A percentile compares a stretch with the other conserved stretches of the same genome.
Evolutionary conservation across 1,140 invertebrate genomes (phyloP).

Genomic region (Heliconius melpomene): DNA sequence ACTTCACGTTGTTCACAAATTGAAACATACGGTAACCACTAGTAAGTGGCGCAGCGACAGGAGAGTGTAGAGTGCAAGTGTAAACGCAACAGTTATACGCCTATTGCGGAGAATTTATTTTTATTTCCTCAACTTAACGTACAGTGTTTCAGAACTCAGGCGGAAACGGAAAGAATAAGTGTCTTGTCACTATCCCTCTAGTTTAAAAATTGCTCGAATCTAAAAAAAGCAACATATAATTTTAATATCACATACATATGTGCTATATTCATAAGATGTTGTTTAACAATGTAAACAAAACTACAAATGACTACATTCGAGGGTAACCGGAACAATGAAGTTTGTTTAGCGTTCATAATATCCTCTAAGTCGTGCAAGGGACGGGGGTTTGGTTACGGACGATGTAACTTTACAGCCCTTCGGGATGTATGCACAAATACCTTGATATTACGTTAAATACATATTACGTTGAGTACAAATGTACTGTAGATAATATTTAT

Average conservation of each 20-base stretch:
- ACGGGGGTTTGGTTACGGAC: neutral
- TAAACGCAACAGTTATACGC: too few species aligned
- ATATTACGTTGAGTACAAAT: neutral
- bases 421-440: neutral
- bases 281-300: slow-evolving; percentile 2
- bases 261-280: neutral
- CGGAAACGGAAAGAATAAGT: too few species aligned
- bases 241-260: neutral
- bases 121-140: too few species aligned
- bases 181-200: too few species aligned
- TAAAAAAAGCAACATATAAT: too few species aligned
- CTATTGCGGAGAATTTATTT: too few species aligned
- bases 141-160: too few species aligned
- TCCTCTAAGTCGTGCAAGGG: neutral
- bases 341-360: neutral
- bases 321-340: neutral
- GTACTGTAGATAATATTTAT: neutral
- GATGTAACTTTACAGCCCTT: neutral
- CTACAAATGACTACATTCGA: neutral
- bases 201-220: too few species aligned
- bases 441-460: neutral
- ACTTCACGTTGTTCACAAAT: too few species aligned
- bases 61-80: too few species aligned
- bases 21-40: too few species aligned
- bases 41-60: too few species aligned